Conservation (phyloP, 37 sponge, comb jelly and placozoan species). For the Theonella swinhoei region DNA sequence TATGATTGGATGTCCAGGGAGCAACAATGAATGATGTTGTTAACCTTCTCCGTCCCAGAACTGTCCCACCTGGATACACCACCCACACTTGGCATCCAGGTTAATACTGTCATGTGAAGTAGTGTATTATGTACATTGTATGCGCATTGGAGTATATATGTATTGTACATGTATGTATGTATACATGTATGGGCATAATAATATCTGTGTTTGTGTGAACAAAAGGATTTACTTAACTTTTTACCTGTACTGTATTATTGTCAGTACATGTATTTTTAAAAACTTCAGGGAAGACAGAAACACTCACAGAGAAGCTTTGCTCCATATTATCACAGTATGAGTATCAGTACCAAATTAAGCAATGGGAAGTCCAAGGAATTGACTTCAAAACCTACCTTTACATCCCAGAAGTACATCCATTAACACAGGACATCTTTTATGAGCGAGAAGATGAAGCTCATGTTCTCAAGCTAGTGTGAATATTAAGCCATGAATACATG, state of each 20-base stretch:
- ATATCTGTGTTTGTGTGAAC: no score
- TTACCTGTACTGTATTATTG: background rate
- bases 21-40: conserved; percentile 7
- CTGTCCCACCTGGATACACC: conserved; percentile 41
- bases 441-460: conserved; percentile 41
- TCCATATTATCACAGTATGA: background rate
- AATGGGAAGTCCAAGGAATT: conserved; percentile 18
- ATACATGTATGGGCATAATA: no score
- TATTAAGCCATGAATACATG: no score
- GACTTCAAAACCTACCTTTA: background rate
- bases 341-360: no score
- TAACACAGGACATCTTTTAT: background rate
- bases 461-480: conserved; percentile 13
- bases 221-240: background rate
- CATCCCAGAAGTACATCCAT: conserved; percentile 11
- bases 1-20: conserved; percentile 4
- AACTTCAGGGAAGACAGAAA: background rate
- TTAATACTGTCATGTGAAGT: no score
- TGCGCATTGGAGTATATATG: no score
- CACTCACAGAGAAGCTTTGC: background rate
- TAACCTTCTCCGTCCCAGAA: conserved; percentile 2
- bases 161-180: no score
- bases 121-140: no score
- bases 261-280: no score
- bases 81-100: conserved; percentile 29